Base-by-base conservation (phyloP, 2,797 vertebrate genomes). In the Hozukius guyotensis region DNA sequence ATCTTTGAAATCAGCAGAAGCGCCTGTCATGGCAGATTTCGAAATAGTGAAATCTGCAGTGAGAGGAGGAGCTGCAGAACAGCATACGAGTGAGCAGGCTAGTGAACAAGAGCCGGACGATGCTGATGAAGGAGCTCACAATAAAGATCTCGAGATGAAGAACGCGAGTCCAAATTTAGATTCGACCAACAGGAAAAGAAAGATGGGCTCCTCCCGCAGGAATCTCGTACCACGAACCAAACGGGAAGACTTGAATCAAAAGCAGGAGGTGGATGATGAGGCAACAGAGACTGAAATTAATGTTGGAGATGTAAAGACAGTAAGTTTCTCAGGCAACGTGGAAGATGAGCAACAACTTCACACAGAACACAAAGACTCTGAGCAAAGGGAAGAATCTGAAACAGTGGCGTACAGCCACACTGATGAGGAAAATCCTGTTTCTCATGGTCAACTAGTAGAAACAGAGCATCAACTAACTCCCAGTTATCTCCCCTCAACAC, bases 191-290 rank as follows among this genome's bases (percentile, higher is more conserved):
- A 88, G 69, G 71, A 90, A 85, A 82, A 92, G 86, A 78, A 94
- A 92, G 63, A 68, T 93, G 80, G 92, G 92, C 34, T 94, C 93
- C 14, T 88, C 86, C 0, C 88, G 92, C 24, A 92, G 14, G 74
- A 93, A 46, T 80, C 83, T 92, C 1, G 31, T 27, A n/a, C 72
- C 71, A n/a, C 68, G 6, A 61, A 63, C 66, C 34, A 84, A 87
- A 82, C 6, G 24, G 22, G 87, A 90, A 76, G 57, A 75, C 55
- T 36, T 68, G 4, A 7, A 78, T 73, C 71, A 76, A 52, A 73
- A 83, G 18, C 73, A 79, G 46, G 75, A 87, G 6, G 63, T 29
- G 25, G 80, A 64, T 61, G 42, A 66, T 27, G 78, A 87, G 12
- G 53, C 9, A 24, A 20, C 59, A 55, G 86, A 84, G 53, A 52